Evolutionary conservation across 2,888 invertebrate species (phyloP), one percentile per base, ranked within the genome.

Genomic region (Cynaeus angustus): DNA sequence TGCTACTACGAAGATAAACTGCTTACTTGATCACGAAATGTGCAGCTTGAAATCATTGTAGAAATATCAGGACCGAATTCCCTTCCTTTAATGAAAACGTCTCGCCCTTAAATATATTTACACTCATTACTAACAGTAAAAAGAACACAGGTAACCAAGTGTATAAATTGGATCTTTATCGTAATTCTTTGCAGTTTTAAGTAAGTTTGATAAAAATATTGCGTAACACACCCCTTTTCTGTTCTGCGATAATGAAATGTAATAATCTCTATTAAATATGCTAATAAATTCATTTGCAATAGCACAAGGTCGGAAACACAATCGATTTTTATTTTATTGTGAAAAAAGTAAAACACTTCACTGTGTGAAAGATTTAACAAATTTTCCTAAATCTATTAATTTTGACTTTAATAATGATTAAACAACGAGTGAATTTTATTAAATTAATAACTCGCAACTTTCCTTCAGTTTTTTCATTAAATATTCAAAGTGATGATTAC

Each of bases 1-100:
- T 72, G 72, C 56, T 41, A 61, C 67, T 62, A 55, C 70, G 61
- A 46, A 72, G 72, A 72, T 70, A 72, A 72, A 72, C 70, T 64
- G 53, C 70, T 64, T 64, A 41, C 59, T 67, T 70, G 64, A 70
- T 70, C 70, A 67, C 56, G 37, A 67, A 66, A 71, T 71, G 72
- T 72, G 70, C 67, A 67, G 55, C 59, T 70, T 48, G 9, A n/a
- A 65, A 64, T 48, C 48, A 59, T 59, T 59, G 13, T 28, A 13
- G 30, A 58, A 33, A 28, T 28, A 33, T 59, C 10, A 46, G 13
- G 30, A 10, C 30, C 12, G 33, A 38, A 56, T 56, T 56, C 13
- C 13, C 14, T 21, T 50, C 3, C 28, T 50, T 8, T 41, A 56
- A 56, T 26, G 26, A 43, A 56, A 56, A 13, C 5, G 43, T 26